Percentiles rank a stretch among this genome's conserved stretches.
Conservation (phyloP, 2,888 invertebrate species). For the Plagiodera versicolora region DNA sequence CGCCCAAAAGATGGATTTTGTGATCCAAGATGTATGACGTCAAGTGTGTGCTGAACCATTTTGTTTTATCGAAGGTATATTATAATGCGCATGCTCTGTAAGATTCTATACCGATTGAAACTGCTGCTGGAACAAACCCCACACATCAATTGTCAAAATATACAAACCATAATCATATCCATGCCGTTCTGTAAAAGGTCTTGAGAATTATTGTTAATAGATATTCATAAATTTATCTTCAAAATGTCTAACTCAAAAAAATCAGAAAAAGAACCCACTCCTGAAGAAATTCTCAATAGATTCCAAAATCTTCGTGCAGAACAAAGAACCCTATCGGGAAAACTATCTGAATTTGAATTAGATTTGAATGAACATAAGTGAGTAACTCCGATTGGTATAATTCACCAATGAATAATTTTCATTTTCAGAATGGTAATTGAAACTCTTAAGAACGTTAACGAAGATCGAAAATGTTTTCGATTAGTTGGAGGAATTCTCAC, state of each 20-base stretch:
- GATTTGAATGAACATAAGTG: constrained; percentile 97
- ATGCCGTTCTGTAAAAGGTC: too few relatives aligned
- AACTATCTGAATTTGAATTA: constrained; percentile 90
- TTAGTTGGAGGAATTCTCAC: constrained; percentile 93
- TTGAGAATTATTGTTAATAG: not conserved
- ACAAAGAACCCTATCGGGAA: constrained; percentile 82
- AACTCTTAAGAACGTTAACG: constrained; percentile 83
- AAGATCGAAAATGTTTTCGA: constrained; percentile 85
- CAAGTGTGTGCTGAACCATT: too few relatives aligned
- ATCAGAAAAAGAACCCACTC: constrained; percentile 58
- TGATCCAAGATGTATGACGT: too few relatives aligned
- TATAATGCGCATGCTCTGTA: too few relatives aligned
- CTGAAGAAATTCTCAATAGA: constrained; percentile 82
- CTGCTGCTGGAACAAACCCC: too few relatives aligned
- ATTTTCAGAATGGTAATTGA: constrained; percentile 87
- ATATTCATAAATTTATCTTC: not conserved
- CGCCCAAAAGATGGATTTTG: too few relatives aligned
- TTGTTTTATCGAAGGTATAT: too few relatives aligned
- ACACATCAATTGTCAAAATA: too few relatives aligned
- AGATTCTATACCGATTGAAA: too few relatives aligned
- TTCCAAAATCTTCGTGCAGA: constrained; percentile 87
- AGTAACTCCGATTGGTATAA: too few relatives aligned
- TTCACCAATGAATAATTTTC: too few relatives aligned
- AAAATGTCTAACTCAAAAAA: constrained; percentile 55
- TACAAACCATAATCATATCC: too few relatives aligned